phyloP scores from a whole-genome alignment of 2,113 vertebrate genomes.

The Corvus cornix region DNA sequence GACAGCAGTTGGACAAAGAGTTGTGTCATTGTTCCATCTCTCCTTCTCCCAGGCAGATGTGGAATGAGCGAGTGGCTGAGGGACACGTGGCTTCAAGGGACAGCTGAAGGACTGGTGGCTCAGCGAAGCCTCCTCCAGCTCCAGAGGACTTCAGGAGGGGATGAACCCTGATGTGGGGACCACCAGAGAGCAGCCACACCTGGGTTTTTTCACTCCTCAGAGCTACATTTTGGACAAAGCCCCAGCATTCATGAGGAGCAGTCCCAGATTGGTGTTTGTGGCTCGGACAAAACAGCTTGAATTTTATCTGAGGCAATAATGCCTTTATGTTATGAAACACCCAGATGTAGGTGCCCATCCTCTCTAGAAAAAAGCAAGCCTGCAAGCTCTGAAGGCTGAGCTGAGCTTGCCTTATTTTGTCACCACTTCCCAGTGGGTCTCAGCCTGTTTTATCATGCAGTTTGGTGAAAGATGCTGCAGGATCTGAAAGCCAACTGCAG shows the following conservation, averaged over 20 bases:
- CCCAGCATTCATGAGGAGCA: neutral
- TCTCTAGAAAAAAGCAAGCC: neutral
- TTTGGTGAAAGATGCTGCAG: neutral
- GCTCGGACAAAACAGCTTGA: neutral
- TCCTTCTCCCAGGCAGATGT: neutral
- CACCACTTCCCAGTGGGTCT: fast-evolving
- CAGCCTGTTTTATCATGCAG: fast-evolving
- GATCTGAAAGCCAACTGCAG: neutral
- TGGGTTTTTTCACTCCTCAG: neutral
- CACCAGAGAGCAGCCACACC: fast-evolving
- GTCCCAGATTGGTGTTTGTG: neutral
- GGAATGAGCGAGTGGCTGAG: fast-evolving
- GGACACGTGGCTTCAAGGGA: fast-evolving
- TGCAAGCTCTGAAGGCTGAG: neutral
- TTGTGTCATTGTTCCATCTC: neutral
- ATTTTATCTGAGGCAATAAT: neutral
- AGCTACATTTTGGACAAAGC: neutral
- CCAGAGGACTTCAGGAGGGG: neutral
- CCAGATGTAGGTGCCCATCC: neutral
- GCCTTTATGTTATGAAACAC: neutral
- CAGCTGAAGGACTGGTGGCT: neutral
- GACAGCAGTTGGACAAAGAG: fast-evolving
- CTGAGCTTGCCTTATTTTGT: neutral
- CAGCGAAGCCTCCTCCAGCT: neutral
- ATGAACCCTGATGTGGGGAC: fast-evolving